Evolutionary conservation across 2,797 vertebrate species (phyloP).

Genomic region (Hafferia zeledoni): DNA sequence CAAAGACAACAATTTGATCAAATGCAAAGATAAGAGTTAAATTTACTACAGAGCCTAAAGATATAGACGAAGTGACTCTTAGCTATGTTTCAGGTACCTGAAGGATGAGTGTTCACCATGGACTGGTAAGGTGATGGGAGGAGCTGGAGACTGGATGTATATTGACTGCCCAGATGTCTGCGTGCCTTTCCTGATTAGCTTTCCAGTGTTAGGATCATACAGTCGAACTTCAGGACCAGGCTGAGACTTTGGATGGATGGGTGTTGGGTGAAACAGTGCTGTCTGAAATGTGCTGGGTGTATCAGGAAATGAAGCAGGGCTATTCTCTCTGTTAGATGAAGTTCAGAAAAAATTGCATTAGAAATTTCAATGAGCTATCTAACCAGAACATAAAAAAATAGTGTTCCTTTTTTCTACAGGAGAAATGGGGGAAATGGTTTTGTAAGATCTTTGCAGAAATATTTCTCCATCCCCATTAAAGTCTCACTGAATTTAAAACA

Average conservation of each 20-base stretch:
- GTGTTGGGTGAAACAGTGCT: conserved; percentile 83
- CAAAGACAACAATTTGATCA: neutral
- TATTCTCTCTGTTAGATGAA: conserved; percentile 82
- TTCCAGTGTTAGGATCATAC: conserved; percentile 93
- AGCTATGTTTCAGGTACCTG: conserved; percentile 82
- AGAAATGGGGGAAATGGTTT: neutral
- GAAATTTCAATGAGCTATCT: neutral
- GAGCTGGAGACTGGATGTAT: conserved; percentile 80
- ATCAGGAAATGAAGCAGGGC: conserved; percentile 86
- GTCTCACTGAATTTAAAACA: neutral
- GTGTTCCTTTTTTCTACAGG: neutral
- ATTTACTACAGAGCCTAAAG: neutral
- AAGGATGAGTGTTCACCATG: conserved; percentile 85
- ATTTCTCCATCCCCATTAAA: neutral
- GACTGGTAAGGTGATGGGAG: conserved; percentile 74
- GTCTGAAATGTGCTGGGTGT: conserved; percentile 76
- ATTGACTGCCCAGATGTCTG: conserved; percentile 72
- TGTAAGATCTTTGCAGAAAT: neutral
- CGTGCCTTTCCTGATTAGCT: conserved; percentile 88
- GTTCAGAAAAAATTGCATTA: neutral
- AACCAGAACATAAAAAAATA: rapidly evolving
- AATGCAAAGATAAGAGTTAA: neutral
- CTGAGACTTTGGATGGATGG: conserved; percentile 81
- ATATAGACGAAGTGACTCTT: neutral
- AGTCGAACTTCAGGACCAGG: conserved; percentile 86